Base-by-base conservation (phyloP, 2,113 vertebrate species). In the Amphiprion percula region DNA sequence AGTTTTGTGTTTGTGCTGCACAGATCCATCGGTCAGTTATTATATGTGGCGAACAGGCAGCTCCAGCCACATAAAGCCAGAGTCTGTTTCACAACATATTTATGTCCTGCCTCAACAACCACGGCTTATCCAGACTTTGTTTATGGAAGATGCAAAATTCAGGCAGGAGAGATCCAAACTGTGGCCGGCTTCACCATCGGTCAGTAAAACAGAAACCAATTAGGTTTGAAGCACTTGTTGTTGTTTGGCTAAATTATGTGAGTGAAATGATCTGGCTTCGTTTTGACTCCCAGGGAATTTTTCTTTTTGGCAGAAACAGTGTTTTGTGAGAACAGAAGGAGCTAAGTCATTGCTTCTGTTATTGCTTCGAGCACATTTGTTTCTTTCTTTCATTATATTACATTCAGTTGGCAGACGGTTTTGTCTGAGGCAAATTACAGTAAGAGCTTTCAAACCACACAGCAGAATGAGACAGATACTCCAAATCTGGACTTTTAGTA, bases 91-190 rank as follows among this genome's bases (percentile, higher is more conserved):
- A 78, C 69, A 72, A 69, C 61, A 26, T 80, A 70, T 89, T 85
- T 80, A 81, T 64, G 79, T 83, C 75, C 67, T 54, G 66, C 60
- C 77, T 80, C 66, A 64, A 73, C 82, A 78, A 62, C 73, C 3
- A 24, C 0, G n/a, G 68, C 70, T 64, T 47, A 41, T 74, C 53
- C 87, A 83, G 83, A 90, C 85, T 74, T 49, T 90, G 80, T 90
- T 90, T 87, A 83, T 86, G 55, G 47, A 83, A 55, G 55, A 79
- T 62, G 63, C 68, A 80, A 54, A 80, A 82, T 52, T 80, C 23
- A 61, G 68, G 4, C 62, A 33, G 55, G 65, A 77, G 68, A 53
- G n/a, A 80, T 66, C 80, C 75, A 80, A 80, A 82, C 80, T 77
- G 76, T 61, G 81, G 77, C 37, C 0, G 2, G 23, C 80, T 71